phyloP scores from a whole-genome alignment of 1,140 invertebrate species.

The Drosophila guanche region DNA sequence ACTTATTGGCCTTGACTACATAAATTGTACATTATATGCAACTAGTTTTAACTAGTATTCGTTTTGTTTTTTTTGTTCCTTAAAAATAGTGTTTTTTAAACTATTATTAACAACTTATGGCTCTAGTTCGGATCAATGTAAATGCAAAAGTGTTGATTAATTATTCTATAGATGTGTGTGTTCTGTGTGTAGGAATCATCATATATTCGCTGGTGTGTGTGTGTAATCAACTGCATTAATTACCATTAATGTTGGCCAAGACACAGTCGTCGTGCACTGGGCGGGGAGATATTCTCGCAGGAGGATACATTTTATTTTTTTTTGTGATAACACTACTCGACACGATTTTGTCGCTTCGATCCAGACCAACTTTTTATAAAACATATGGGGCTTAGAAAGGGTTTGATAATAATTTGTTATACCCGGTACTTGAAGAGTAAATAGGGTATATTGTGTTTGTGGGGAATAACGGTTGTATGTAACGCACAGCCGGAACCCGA shows the following conservation, averaged over 20 bases:
- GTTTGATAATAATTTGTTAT: constrained; percentile 3
- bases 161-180: constrained; percentile 52
- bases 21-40: constrained; percentile 35
- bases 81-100: constrained; percentile 64
- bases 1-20: constrained; percentile 61
- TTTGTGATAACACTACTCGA: no score
- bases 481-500: no score
- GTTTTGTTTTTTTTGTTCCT: constrained; percentile 41
- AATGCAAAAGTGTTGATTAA: constrained; percentile 68
- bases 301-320: background rate
- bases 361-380: no score
- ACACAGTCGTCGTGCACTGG: constrained; percentile 48
- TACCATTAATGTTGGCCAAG: constrained; percentile 72
- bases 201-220: constrained; percentile 63
- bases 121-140: constrained; percentile 55
- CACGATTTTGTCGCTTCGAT: no score
- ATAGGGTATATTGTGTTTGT: no score
- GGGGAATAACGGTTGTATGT: no score
- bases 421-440: no score
- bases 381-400: no score
- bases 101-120: constrained; percentile 75
- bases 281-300: constrained; percentile 4
- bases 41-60: constrained; percentile 46
- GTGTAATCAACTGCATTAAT: constrained; percentile 78
- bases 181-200: constrained; percentile 66